A percentile compares a stretch with the other conserved stretches of the same genome.
Conservation (phyloP, 1,140 invertebrate genomes). For the Pristionchus pacificus region DNA sequence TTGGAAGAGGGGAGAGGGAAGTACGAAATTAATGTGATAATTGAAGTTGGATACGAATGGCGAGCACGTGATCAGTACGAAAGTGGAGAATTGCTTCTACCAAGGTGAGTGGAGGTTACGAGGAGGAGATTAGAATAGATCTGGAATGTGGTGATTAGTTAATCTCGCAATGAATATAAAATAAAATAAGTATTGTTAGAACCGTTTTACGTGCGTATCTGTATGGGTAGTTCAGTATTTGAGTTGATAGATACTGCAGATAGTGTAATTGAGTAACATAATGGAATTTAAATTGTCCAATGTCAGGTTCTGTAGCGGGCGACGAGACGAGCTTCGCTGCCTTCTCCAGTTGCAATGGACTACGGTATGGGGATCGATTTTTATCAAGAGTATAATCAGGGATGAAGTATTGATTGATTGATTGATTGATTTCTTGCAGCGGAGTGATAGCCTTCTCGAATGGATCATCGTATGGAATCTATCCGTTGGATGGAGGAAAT, state of each 20-base stretch:
- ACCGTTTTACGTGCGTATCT: too few species aligned
- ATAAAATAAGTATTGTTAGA: too few species aligned
- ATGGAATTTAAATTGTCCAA: too few species aligned
- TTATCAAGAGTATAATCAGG: slow-evolving; percentile 9
- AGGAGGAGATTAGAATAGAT: too few species aligned
- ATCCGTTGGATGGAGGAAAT: slow-evolving; percentile 55
- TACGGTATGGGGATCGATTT: slow-evolving; percentile 35
- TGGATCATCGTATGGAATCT: slow-evolving; percentile 54
- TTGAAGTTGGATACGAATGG: slow-evolving; percentile 43
- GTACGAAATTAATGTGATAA: too few species aligned
- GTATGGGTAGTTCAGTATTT: too few species aligned
- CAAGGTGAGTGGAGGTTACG: slow-evolving; percentile 10
- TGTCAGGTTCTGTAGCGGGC: slow-evolving; percentile 48
- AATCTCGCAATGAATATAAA: too few species aligned
- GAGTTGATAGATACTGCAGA: too few species aligned
- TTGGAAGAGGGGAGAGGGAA: too few species aligned
- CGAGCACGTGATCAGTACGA: slow-evolving; percentile 35
- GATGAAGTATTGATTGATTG: slow-evolving; percentile 12
- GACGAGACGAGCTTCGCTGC: slow-evolving; percentile 48
- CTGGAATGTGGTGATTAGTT: too few species aligned
- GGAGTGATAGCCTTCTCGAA: slow-evolving; percentile 53
- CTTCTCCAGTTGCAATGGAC: slow-evolving; percentile 55
- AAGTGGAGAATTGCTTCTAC: slow-evolving; percentile 55
- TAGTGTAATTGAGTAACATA: too few species aligned
- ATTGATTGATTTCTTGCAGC: slow-evolving; percentile 29